Conservation (phyloP, 2,888 invertebrate species). For the Ferdinandea cuprea region DNA sequence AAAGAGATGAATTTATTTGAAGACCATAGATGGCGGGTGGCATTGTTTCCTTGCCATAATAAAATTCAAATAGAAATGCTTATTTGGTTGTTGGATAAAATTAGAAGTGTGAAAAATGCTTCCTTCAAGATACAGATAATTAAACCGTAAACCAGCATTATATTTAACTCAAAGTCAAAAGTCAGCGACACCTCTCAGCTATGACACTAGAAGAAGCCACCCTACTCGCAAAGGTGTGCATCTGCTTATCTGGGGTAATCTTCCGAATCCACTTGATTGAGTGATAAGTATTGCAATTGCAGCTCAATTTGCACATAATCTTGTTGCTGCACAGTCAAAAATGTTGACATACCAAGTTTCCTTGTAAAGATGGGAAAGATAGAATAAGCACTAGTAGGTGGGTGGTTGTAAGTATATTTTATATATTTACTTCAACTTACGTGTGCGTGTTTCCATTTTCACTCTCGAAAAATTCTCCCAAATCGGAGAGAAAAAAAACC, state of each 20-base stretch:
- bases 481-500: constrained; percentile 49
- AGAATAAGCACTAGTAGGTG: not conserved
- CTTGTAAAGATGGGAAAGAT: not conserved
- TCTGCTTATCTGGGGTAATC: constrained; percentile 51
- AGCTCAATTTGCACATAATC: constrained; percentile 61
- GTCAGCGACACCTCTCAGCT: not conserved
- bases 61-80: not conserved
- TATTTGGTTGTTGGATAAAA: not conserved
- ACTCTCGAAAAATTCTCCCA: constrained; percentile 27
- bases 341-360: not conserved
- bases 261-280: constrained; percentile 55
- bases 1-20: constrained; percentile 52
- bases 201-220: constrained; percentile 7
- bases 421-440: not conserved
- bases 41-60: not conserved
- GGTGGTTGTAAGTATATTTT: too few relatives aligned
- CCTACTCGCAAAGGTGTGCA: not conserved
- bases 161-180: not conserved
- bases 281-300: constrained; percentile 64
- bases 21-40: constrained; percentile 34
- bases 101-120: not conserved
- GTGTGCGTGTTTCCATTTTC: not conserved
- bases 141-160: not conserved
- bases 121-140: not conserved
- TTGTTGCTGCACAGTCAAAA: constrained; percentile 9